Base-by-base conservation (phyloP, 2,113 vertebrate species). In the Dascyllus trimaculatus region DNA sequence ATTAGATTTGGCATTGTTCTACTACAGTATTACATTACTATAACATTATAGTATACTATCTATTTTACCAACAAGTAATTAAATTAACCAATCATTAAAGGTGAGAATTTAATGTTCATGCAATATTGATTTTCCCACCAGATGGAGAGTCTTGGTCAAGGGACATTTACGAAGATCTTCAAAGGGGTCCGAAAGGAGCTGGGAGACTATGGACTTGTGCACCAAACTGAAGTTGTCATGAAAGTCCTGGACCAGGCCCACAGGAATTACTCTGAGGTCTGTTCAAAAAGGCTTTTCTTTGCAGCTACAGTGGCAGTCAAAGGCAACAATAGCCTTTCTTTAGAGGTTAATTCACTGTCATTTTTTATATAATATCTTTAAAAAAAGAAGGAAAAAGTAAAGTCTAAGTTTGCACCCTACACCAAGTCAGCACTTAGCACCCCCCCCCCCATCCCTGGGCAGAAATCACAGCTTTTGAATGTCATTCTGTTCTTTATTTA, bases 81-180 rank as follows among this genome's bases (percentile, higher is more conserved):
- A 19, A 5, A 17, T 6, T 32, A 56, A 26, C 52, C 10, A 26
- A 15, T 18, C 17, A 13, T 75, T 29, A 14, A 29, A 21, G 24
- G 38, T 69, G 22, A n/a, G 0, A 53, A n/a, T 11, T 65, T 3
- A 35, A 2, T 25, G 51, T 22, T 56, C 14, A 5, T 78, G 1
- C 19, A 49, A 22, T 19, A 56, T 13, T 66, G 2, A 29, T 45
- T 35, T 86, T 79, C 51, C 52, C 53, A 87, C 72, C 87, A 99
- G 98, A 94, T 95, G 85, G 97, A 98, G 87, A 97, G 97, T 89
- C 94, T 99, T 57, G 98, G 98, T 19, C 97, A 97, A 90, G 98
- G 98, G 24, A 98, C 97, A 0, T 99, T 99, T 80, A 98, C 98
- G 7, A 99, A 98, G 93, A 98, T 99, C 89, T 98, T 97, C 90